phyloP scores from a whole-genome alignment of 2,113 vertebrate genomes.

The Entosphenus tridentatus region DNA sequence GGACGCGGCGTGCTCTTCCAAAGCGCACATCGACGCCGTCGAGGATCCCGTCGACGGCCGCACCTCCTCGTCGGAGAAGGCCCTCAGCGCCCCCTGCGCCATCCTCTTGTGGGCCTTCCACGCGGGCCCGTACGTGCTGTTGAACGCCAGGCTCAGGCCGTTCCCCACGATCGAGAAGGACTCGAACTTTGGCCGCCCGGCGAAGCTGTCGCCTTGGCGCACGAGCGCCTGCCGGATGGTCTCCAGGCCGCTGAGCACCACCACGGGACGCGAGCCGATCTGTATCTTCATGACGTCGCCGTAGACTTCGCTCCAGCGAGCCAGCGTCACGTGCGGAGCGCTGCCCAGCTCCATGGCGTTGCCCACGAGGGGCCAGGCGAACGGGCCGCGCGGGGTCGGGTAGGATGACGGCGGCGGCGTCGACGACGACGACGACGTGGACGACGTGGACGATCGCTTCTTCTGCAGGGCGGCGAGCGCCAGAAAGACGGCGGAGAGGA shows the following conservation, averaged over 20 bases:
- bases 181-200: conserved; percentile 42
- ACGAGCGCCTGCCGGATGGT: conserved; percentile 46
- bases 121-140: conserved; percentile 20
- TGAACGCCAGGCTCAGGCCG: conserved; percentile 39
- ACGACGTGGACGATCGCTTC: conserved; percentile 19
- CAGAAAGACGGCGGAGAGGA: too few relatives aligned
- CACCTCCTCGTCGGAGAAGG: conserved; percentile 21
- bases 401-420: too few relatives aligned
- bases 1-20: conserved; percentile 38
- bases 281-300: conserved; percentile 45
- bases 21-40: conserved; percentile 21
- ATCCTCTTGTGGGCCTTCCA: conserved; percentile 32
- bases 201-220: conserved; percentile 50
- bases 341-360: conserved; percentile 32
- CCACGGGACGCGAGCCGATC: conserved; percentile 43
- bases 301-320: conserved; percentile 33
- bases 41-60: conserved; percentile 16
- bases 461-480: too few relatives aligned
- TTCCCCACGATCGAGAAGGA: conserved; percentile 23
- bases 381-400: conserved; percentile 31
- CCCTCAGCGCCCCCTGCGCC: conserved; percentile 33
- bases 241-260: conserved; percentile 47
- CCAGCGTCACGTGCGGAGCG: conserved; percentile 37
- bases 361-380: conserved; percentile 40
- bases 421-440: conserved; percentile 19